Base-by-base conservation (phyloP, 2,888 invertebrate genomes). In the Eucriotettix oculatus region DNA sequence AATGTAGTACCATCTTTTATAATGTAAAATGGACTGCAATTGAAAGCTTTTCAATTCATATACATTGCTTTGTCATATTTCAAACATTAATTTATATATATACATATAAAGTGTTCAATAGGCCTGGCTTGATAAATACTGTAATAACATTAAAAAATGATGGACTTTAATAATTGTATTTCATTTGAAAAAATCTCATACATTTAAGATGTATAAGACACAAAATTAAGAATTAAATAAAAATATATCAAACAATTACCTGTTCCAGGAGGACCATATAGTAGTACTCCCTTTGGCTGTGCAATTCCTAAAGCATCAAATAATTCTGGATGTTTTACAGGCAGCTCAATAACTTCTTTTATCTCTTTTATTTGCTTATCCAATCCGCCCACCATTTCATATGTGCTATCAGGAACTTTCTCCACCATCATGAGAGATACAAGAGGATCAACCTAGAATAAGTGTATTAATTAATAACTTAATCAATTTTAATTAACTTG, bases 381-480 rank as follows among this genome's bases (percentile, higher is more conserved):
- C 64, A 99, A 78, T 60, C 99, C 99, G 66, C 99, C 99, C 29
- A 99, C 97, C 98, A 99, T 99, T 78, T 99, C 99, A 71, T 99
- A 99, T 1, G 99, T 99, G 0, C 98, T 98, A 74, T 99, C 99
- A 0, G 99, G 99, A 2, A 99, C 99, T 75, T 99, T 99, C 73
- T 99, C 99, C 0, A 99, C 99, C 99, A 99, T 99, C 99, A 99
- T 99, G 63, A 99, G 83, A 0, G 97, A 97, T 0, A 99, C 99
- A 61, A 99, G 78, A 0, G 99, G 99, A 78, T 99, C 99, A 2
- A 99, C 96, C 81, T 81, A 66, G 10, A 58, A 56, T 11, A 44
- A 16, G n/a, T 14, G 16, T 48, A 52, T 44, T 54, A 12, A 54
- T 14, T 17, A 12, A 58, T 44, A 40, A 52, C 1, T 16, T 16